Evolutionary conservation across 2,888 invertebrate species (phyloP), one percentile per base, ranked within the genome.

Genomic region (Cephus pulcher): DNA sequence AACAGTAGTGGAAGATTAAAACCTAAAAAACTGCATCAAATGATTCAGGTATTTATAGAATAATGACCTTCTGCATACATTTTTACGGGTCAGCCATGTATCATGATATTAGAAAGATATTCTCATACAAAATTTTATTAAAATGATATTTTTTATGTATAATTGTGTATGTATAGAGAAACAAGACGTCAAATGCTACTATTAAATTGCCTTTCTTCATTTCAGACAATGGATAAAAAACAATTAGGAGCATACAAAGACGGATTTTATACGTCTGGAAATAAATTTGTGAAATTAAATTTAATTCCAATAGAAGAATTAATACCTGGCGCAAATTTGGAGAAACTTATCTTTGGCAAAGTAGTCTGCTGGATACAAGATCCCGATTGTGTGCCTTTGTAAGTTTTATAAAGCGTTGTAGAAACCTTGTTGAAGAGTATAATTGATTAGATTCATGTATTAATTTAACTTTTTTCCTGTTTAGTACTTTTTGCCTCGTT

Each of bases 311-410:
- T 97, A 23, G 92, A 92, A 69, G 92, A 93, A 69, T 90, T 97
- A 79, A 91, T 92, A 75, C 91, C 93, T 6, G 96, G 96, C 3
- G 85, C 93, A 12, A 97, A 97, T 87, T 90, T 93, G 68, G 93
- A 94, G 82, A 95, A 94, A 87, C 94, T 97, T 0, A 90, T 96
- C 1, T 90, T 96, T 79, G 97, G 96, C 4, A 95, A 95, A 90
- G 97, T 97, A 34, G 95, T 97, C 4, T 97, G 96, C 84, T 96
- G 96, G 80, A 94, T 97, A 82, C 94, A 95, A 82, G 95, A 94
- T 85, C 95, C 96, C 75, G 95, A 95, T 85, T 93, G 94, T 73
- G 96, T 97, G 75, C 96, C 96, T 80, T 96, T 96, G 96, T 96
- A 91, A 95, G 95, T 94, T 70, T 74, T 74, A 6, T 34, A 12